A percentile compares a stretch with the other conserved stretches of the same genome.
These are phyloP conservation scores for Alouatta caraya DNA, from an alignment of 2,797 vertebrate genomes.

Conservation along the genomic window DNA sequence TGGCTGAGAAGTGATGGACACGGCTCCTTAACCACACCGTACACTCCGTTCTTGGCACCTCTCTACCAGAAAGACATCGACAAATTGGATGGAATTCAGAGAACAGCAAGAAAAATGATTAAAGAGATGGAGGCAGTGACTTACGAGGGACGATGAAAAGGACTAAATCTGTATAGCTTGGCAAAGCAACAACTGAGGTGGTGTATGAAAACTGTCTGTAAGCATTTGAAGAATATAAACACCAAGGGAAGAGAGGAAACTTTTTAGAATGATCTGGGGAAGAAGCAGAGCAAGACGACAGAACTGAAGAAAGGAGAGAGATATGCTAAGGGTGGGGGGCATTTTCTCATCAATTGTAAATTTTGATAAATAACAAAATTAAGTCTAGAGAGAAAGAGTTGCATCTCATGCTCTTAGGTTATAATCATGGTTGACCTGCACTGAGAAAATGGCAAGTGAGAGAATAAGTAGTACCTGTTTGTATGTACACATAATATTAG, in stretches of 20 bases:
- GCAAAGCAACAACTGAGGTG: conserved; percentile 43
- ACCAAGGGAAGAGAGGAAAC: background rate
- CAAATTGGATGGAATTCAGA: conserved; percentile 75
- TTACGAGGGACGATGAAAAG: conserved; percentile 71
- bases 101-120: conserved; percentile 75
- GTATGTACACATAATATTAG: background rate
- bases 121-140: conserved; percentile 70
- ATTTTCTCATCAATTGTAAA: background rate
- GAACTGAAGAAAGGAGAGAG: background rate
- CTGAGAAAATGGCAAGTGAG: background rate
- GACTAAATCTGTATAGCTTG: conserved; percentile 63
- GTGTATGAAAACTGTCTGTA: conserved; percentile 18
- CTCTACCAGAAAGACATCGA: conserved; percentile 55
- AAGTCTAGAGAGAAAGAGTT: background rate
- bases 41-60: conserved; percentile 67
- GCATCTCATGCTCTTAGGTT: background rate
- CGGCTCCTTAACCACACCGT: conserved; percentile 61
- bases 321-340: background rate
- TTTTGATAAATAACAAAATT: background rate
- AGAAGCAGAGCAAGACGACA: background rate
- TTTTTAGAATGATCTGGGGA: conserved; percentile 35
- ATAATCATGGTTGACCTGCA: background rate
- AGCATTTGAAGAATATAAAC: conserved; percentile 61
- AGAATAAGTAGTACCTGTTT: background rate
- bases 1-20: conserved; percentile 67